A percentile compares a stretch with the other conserved stretches of the same genome.
Evolutionary conservation across 2,113 vertebrate genomes (phyloP).

Genomic region (Psephotus haematonotus): DNA sequence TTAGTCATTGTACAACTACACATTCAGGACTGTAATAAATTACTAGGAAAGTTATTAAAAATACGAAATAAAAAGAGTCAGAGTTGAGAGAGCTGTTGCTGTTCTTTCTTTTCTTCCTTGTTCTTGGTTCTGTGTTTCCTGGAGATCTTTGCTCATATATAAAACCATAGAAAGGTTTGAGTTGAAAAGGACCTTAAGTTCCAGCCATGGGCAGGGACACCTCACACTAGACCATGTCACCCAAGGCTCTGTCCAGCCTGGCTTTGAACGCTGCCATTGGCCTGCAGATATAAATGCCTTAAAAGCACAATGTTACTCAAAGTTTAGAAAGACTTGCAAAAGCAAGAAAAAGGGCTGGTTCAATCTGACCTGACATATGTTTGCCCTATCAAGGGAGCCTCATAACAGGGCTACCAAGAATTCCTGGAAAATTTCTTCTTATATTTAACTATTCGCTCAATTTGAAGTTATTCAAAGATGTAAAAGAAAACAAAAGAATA

Average conservation of each 20-base stretch:
- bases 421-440: neutral
- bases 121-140: neutral
- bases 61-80: neutral
- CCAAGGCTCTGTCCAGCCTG: neutral
- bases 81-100: neutral
- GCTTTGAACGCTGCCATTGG: neutral
- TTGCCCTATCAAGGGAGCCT: neutral
- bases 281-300: neutral
- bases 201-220: neutral
- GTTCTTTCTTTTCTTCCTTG: neutral
- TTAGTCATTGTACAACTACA: constrained; percentile 25
- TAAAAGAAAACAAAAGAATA: neutral
- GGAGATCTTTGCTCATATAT: neutral
- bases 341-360: neutral
- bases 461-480: neutral
- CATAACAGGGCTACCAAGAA: neutral
- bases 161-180: neutral
- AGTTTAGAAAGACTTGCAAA: neutral
- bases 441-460: neutral
- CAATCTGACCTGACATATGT: neutral
- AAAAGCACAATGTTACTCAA: neutral
- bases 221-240: neutral
- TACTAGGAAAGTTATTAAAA: neutral
- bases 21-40: neutral
- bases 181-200: no score